Base-by-base conservation (phyloP, 2,113 vertebrate genomes). In the Abramis brama region DNA sequence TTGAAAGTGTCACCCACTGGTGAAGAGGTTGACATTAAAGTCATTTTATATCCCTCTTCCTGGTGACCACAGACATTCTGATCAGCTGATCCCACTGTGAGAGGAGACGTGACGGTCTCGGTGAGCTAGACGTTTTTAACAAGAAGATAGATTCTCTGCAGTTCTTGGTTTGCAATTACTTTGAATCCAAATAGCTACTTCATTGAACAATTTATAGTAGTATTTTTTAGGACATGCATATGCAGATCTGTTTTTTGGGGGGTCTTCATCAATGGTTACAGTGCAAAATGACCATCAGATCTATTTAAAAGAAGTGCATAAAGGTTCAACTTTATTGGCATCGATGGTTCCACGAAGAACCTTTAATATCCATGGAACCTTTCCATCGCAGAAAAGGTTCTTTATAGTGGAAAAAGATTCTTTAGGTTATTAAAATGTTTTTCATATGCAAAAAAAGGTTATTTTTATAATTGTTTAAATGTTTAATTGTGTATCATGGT, bases 21-120 rank as follows among this genome's bases (percentile, higher is more conserved):
- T 82, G 76, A 57, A 82, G 45, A 77, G 30, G 60, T 80, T 83
- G 85, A 89, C 86, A 86, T 89, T 85, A 89, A 88, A 87, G 89
- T 75, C 9, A 19, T 79, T 90, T 85, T 86, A 88, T 87, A 39
- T 85, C 80, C 85, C 74, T 66, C 62, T 75, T 78, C 77, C 59
- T 25, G n/a, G 21, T 79, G 82, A 74, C 84, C 70, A 79, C 84
- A 89, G 86, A 87, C 84, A 74, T 27, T 21, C 25, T 27, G 84
- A 43, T 59, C 30, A 77, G 71, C 57, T 36, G 85, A 85, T 82
- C 60, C 85, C 25, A 85, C 73, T 79, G 83, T 70, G 88, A 86
- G 74, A 89, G 47, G 86, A 87, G 86, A 86, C 86, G 30, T 39
- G 3, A 19, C 6, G 52, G 84, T 77, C 36, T 86, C 64, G 39